Evolutionary conservation across 2,888 invertebrate species (phyloP), one percentile per base, ranked within the genome.

Genomic region (Heliconius charithonia): DNA sequence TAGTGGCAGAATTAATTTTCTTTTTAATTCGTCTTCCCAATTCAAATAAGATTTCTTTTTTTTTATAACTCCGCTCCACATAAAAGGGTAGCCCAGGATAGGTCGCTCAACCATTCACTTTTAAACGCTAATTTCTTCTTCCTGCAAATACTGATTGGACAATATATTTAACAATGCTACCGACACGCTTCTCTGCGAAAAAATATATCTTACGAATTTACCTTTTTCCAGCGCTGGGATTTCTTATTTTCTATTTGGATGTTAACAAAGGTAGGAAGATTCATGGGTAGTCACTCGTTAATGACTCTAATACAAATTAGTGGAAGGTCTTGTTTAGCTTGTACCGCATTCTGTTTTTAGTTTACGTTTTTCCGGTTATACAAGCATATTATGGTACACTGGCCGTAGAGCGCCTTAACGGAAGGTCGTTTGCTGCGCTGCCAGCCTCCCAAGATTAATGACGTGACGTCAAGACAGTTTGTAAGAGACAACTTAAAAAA

Each of bases 101-200:
- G 89, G 89, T 87, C 89, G 88, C 87, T 86, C 83, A 83, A 88
- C 86, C 89, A 88, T 90, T 91, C 89, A 87, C 87, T 91, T 90
- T 88, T 86, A 84, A 91, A 92, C 93, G 92, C 92, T 94, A 93
- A 94, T 94, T 94, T 89, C 89, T 90, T 89, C 88, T 90, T 91
- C 87, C 85, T 84, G 86, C 85, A 89, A 89, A 90, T 93, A 93
- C 94, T 94, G 94, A 95, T 95, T 95, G 94, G 93, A 92, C 94
- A 90, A 94, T 94, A 94, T 95, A 94, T 94, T 94, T 93, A 94
- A 93, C 92, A 93, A 93, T 91, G 91, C 90, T 91, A 91, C 92
- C 90, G 92, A 91, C 92, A 92, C 90, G 90, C 90, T 91, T 87
- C 90, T 90, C 88, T 88, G 87, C 87, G 88, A 91, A 92, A 92